phyloP scores from a whole-genome alignment of 2,888 invertebrate genomes.

The Elmis aenea region DNA sequence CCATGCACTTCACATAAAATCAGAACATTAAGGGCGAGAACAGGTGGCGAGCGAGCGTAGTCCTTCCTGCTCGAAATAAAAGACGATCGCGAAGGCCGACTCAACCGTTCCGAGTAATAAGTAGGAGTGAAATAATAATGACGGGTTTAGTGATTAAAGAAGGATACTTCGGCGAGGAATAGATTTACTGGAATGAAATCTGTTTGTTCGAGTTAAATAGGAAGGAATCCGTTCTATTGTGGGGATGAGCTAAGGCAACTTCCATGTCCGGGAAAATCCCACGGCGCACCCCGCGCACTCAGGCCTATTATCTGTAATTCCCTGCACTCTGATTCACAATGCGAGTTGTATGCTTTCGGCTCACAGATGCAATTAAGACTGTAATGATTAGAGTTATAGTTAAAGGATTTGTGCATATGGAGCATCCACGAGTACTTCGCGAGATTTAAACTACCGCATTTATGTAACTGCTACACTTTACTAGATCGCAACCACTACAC shows the following conservation, averaged over 20 bases:
- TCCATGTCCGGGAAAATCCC: conserved; percentile 31
- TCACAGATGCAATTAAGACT: conserved; percentile 37
- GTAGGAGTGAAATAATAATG: not conserved
- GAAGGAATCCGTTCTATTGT: conserved; percentile 31
- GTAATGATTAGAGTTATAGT: conserved; percentile 33
- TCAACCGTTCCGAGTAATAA: too few species aligned
- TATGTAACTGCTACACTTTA: too few species aligned
- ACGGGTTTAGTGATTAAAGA: not conserved
- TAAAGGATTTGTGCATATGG: conserved; percentile 7
- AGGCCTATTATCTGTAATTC: conserved; percentile 37
- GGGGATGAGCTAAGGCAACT: conserved; percentile 28
- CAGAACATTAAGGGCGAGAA: conserved; percentile 14
- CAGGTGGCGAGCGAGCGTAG: conserved; percentile 23
- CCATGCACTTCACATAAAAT: conserved; percentile 19
- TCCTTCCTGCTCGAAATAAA: too few species aligned
- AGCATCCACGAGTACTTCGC: conserved; percentile 9
- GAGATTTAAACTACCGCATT: conserved; percentile 11
- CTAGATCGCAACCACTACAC: too few species aligned
- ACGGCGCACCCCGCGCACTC: conserved; percentile 28
- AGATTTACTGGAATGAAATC: conserved; percentile 32
- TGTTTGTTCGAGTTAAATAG: conserved; percentile 34
- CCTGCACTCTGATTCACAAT: conserved; percentile 38
- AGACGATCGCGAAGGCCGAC: too few species aligned
- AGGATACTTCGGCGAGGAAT: conserved; percentile 21
- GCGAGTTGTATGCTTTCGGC: conserved; percentile 33